phyloP scores from a whole-genome alignment of 2,797 vertebrate genomes.

The Acanthopagrus latus region DNA sequence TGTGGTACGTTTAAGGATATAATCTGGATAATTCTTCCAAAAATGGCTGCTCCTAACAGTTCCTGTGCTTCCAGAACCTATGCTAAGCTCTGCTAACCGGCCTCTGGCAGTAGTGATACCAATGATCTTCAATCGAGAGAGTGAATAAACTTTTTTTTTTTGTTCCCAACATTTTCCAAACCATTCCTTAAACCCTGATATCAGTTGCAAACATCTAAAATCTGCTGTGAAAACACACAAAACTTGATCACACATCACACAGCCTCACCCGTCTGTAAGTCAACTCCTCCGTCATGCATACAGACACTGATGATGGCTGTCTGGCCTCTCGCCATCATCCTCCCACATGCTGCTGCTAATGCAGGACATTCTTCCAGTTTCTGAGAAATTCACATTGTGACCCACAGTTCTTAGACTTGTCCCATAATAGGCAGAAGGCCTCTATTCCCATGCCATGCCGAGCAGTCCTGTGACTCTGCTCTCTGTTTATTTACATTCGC shows the following conservation, averaged over 20 bases:
- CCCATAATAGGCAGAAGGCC: slow-evolving; percentile 32
- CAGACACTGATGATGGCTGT: not conserved
- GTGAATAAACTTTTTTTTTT: too few relatives aligned
- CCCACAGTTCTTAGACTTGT: slow-evolving; percentile 48
- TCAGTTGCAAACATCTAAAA: too few relatives aligned
- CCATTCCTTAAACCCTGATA: too few relatives aligned
- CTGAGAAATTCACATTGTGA: slow-evolving; percentile 74
- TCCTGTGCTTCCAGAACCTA: too few relatives aligned
- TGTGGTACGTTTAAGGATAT: too few relatives aligned
- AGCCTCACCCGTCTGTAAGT: not conserved
- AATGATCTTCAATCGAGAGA: too few relatives aligned
- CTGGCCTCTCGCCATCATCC: slow-evolving; percentile 52
- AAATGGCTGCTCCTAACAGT: too few relatives aligned
- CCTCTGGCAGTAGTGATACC: not conserved
- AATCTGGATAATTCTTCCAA: too few relatives aligned
- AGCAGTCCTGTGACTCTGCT: slow-evolving; percentile 27
- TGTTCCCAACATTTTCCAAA: too few relatives aligned
- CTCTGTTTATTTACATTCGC: slow-evolving; percentile 63
- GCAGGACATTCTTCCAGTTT: slow-evolving; percentile 69
- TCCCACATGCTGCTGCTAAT: slow-evolving; percentile 51
- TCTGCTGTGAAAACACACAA: too few relatives aligned
- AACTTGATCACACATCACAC: not conserved
- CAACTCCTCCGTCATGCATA: not conserved
- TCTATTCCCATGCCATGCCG: slow-evolving; percentile 67
- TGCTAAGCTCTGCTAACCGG: not conserved